Evolutionary conservation across 2,888 invertebrate species (phyloP).

Genomic region (Sarcophaga subvicina): DNA sequence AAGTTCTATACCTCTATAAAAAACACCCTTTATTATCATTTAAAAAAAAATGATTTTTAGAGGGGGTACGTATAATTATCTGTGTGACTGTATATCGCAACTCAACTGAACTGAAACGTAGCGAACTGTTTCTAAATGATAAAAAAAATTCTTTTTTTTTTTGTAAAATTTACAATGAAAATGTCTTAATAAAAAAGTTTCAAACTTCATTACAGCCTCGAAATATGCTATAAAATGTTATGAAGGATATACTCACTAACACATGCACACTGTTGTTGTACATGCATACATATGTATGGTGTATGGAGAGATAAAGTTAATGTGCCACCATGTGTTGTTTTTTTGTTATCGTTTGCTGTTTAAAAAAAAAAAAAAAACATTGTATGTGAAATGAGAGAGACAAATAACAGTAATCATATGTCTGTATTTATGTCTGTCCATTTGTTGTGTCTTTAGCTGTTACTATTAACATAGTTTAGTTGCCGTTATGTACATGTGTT

Average conservation of each 20-base stretch:
- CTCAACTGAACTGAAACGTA: background rate
- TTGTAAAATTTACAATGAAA: constrained; percentile 12
- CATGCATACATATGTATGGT: no score
- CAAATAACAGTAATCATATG: constrained; percentile 33
- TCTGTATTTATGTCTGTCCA: background rate
- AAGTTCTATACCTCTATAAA: no score
- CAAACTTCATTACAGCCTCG: constrained; percentile 27
- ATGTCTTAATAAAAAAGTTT: background rate
- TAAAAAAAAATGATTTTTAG: no score
- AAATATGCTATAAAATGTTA: constrained; percentile 37
- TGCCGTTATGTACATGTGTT: constrained; percentile 6
- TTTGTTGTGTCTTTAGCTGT: constrained; percentile 5
- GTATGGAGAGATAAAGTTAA: no score
- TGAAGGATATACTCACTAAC: constrained; percentile 39
- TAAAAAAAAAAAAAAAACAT: no score
- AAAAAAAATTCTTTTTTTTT: constrained; percentile 20
- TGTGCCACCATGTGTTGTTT: no score
- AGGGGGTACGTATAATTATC: no score
- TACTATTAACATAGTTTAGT: background rate
- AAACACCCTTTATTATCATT: no score
- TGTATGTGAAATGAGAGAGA: background rate
- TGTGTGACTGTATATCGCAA: background rate
- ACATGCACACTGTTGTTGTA: background rate
- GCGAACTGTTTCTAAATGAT: constrained; percentile 46
- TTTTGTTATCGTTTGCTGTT: no score